Base-by-base conservation (phyloP, 2,113 vertebrate genomes). In the Microtus richardsoni region DNA sequence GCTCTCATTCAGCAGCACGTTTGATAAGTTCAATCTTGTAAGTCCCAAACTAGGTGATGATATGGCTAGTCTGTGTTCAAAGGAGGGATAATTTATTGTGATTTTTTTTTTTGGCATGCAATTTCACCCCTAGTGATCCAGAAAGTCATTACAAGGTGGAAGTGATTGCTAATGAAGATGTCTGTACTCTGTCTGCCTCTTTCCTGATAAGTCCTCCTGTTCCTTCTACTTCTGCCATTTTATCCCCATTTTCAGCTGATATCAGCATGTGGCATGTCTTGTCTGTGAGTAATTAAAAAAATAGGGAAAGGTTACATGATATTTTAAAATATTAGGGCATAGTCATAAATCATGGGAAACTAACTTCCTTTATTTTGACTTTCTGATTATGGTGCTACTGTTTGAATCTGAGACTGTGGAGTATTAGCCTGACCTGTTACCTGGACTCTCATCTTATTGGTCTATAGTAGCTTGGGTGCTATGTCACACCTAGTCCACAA, bases 91-190 rank as follows among this genome's bases (percentile, higher is more conserved):
- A 98, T 97, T 98, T 98, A 93, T 94, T 94, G n/a, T 60, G 62
- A 95, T 26, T 97, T 96, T 98, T 49, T 98, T 47, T 98, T 96
- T 98, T 98, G 97, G 96, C 93, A 91, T 95, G 91, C 97, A 97
- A 88, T 98, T 97, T 98, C 95, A 98, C 92, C 95, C 95, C 94
- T 97, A 73, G 93, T 98, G 96, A 86, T 95, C 95, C 91, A 97
- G 97, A 97, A 98, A 98, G 96, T 97, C 97, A 97, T 98, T 98
- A 97, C 91, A 92, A 97, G 91, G 85, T 91, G 89, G 92, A 88
- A 92, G 82, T 68, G 95, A 97, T 97, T 30, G 77, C 97, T 97
- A 92, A 97, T 97, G 97, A 98, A 97, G 97, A 97, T 98, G 98
- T 98, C 97, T 96, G 66, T 73, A 60, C 87, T 88, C 86, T n/a